Conservation (phyloP, 2,113 vertebrate genomes). For the Phylloscopus trochiloides region DNA sequence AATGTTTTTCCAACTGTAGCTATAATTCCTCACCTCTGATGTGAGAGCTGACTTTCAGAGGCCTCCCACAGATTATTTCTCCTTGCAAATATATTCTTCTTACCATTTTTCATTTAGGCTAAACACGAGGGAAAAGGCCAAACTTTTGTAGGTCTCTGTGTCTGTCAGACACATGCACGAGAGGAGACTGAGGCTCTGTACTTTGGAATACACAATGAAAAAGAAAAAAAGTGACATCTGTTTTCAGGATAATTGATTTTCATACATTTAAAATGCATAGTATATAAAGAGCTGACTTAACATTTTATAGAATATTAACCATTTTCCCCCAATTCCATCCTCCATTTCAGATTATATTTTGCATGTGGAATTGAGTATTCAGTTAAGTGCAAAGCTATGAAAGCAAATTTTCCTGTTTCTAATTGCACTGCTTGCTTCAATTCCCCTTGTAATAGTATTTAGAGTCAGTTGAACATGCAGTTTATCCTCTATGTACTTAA, state of each 20-base stretch:
- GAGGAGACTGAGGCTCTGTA: neutral
- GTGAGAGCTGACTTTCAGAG: neutral
- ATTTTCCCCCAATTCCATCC: neutral
- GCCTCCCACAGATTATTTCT: neutral
- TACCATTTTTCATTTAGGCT: neutral
- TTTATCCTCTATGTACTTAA: constrained; percentile 43
- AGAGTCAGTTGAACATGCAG: constrained; percentile 56
- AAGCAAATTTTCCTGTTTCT: constrained; percentile 59
- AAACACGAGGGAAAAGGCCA: neutral
- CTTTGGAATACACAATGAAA: neutral
- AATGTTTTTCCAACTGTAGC: neutral
- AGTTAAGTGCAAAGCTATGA: constrained; percentile 38
- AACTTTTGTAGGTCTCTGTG: neutral
- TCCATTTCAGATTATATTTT: constrained; percentile 22
- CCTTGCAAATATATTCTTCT: neutral
- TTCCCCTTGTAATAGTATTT: constrained; percentile 65
- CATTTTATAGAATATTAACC: constrained; percentile 24
- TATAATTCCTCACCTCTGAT: neutral
- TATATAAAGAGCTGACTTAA: neutral
- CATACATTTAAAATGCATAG: neutral
- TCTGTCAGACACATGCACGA: neutral
- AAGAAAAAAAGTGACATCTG: neutral
- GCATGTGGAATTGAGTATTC: constrained; percentile 53
- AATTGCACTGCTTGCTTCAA: constrained; percentile 65
- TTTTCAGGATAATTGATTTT: constrained; percentile 9